Conservation (phyloP, 2,797 vertebrate genomes). For the Sciurus carolinensis region DNA sequence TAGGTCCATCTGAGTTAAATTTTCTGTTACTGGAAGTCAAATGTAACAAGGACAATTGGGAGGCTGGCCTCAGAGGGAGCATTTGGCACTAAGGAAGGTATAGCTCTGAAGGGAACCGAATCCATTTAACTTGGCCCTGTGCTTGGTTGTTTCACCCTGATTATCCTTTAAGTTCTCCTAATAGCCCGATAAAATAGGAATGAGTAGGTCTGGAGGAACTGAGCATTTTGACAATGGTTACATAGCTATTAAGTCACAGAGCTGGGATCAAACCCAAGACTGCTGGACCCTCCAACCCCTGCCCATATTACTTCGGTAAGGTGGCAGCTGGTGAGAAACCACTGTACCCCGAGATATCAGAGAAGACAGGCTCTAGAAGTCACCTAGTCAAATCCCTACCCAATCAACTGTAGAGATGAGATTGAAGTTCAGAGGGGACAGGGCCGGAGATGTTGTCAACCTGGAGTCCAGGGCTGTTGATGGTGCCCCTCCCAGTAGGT, state of each 20-base stretch:
- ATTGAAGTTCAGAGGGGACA: not conserved
- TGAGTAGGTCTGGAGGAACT: not conserved
- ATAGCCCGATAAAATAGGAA: not conserved
- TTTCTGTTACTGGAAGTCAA: slow-evolving; percentile 48
- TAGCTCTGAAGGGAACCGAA: not conserved
- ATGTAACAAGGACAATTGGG: not conserved
- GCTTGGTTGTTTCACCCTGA: not conserved
- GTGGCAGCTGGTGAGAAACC: not conserved
- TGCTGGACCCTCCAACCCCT: not conserved
- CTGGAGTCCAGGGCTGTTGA: not conserved
- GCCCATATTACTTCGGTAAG: not conserved
- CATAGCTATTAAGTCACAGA: not conserved
- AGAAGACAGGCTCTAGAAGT: not conserved
- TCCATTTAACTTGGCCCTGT: not conserved
- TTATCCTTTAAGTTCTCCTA: not conserved
- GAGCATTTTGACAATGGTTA: not conserved
- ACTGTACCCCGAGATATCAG: not conserved
- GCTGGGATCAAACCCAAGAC: not conserved
- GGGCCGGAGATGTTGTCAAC: not conserved
- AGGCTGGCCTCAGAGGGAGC: not conserved
- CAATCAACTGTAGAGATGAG: not conserved
- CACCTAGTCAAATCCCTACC: not conserved
- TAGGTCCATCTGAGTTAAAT: not conserved
- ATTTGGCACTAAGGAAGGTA: not conserved
- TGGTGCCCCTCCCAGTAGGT: not conserved